A percentile compares a stretch with the other conserved stretches of the same genome.
These are phyloP conservation scores for Piaya cayana DNA, from an alignment of 2,113 vertebrate species.

Conservation along the genomic window DNA sequence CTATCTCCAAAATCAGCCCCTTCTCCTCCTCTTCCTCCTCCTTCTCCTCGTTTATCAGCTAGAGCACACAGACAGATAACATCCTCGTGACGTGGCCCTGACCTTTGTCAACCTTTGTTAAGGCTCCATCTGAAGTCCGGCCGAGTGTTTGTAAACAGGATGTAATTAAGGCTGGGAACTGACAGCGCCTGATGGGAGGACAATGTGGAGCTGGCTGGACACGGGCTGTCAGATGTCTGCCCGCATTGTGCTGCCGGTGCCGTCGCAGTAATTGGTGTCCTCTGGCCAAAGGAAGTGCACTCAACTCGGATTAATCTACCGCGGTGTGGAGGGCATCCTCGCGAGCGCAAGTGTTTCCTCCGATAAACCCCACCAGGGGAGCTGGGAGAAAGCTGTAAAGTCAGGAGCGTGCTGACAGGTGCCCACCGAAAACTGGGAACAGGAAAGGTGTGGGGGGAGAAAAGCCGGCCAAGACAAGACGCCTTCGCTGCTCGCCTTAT, in stretches of 20 bases:
- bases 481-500: slow-evolving; percentile 81
- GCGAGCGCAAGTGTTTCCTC: slow-evolving; percentile 96
- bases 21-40: slow-evolving; percentile 52
- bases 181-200: slow-evolving; percentile 88
- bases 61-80: slow-evolving; percentile 84
- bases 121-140: slow-evolving; percentile 87
- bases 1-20: slow-evolving; percentile 70
- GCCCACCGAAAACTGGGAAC: slow-evolving; percentile 87
- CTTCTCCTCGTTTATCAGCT: slow-evolving; percentile 76
- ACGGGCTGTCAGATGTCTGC: slow-evolving; percentile 91
- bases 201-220: slow-evolving; percentile 87
- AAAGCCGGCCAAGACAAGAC: slow-evolving; percentile 55
- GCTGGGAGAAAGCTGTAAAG: slow-evolving; percentile 68
- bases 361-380: slow-evolving; percentile 87
- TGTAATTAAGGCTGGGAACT: slow-evolving; percentile 96
- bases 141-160: slow-evolving; percentile 98
- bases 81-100: slow-evolving; percentile 87
- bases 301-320: slow-evolving; percentile 97
- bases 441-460: slow-evolving; percentile 81
- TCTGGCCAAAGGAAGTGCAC: slow-evolving; percentile 97
- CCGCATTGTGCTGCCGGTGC: slow-evolving; percentile 93
- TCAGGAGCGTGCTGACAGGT: slow-evolving; percentile 85
- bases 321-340: slow-evolving; percentile 92
- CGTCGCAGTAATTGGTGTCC: slow-evolving; percentile 97
- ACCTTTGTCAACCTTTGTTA: slow-evolving; percentile 89